phyloP scores from a whole-genome alignment of 2,113 vertebrate species.

The Mus pahari region DNA sequence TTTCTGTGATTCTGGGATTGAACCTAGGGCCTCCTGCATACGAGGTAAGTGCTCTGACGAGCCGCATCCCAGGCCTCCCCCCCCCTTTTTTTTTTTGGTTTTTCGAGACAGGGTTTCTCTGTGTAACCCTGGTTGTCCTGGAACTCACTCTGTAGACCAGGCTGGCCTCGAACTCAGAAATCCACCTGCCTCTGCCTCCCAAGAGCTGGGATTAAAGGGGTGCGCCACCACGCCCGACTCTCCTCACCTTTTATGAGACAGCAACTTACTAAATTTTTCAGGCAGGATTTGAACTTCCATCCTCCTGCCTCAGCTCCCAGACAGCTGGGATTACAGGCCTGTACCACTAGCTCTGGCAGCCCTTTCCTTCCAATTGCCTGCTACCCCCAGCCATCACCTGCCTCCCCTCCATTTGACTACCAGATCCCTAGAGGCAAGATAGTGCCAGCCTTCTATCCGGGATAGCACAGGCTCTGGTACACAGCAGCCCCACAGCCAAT shows the following conservation, averaged over 20 bases:
- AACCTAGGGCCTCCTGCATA: background rate
- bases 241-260: background rate
- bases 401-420: background rate
- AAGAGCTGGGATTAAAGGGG: too few species aligned
- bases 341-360: background rate
- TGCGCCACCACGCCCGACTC: too few species aligned
- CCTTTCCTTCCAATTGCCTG: conserved; percentile 37
- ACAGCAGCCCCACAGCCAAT: background rate
- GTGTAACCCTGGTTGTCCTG: too few species aligned
- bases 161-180: too few species aligned
- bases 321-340: background rate
- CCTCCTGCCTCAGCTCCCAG: background rate
- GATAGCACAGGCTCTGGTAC: background rate
- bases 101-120: too few species aligned
- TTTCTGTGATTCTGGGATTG: background rate
- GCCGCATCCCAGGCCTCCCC: background rate
- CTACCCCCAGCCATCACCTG: background rate
- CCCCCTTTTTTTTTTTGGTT: too few species aligned
- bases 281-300: background rate
- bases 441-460: background rate
- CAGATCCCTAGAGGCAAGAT: background rate
- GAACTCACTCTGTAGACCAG: too few species aligned
- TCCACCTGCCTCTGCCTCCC: too few species aligned
- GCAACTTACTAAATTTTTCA: background rate
- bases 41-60: background rate